Evolutionary conservation across 1,140 invertebrate genomes (phyloP).

Genomic region (Homalodisca vitripennis): DNA sequence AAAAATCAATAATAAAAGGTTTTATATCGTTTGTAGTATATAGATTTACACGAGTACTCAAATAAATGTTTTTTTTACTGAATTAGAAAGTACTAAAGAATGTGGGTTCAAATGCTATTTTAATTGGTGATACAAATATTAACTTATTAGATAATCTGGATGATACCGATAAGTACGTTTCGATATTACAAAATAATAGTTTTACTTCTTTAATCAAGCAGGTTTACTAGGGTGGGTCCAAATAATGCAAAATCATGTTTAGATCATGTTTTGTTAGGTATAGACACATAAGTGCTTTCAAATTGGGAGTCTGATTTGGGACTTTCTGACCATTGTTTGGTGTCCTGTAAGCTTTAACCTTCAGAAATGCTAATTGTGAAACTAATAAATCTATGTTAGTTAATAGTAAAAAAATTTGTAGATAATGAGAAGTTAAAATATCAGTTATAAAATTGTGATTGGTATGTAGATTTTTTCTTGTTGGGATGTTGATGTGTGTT

Average conservation of each 20-base stretch:
- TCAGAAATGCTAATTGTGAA: not conserved
- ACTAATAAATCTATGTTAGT: not conserved
- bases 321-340: not conserved
- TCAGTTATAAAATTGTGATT: not conserved
- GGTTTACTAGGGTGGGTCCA: not conserved
- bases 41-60: not conserved
- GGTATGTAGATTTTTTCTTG: not conserved
- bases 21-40: not conserved
- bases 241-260: not conserved
- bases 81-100: not conserved
- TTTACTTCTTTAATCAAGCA: not conserved
- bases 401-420: not conserved
- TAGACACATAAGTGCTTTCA: not conserved
- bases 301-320: not conserved
- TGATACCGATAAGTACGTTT: not conserved
- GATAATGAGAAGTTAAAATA: not conserved
- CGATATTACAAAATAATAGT: not conserved
- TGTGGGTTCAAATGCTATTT: not conserved
- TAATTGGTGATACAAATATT: not conserved
- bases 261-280: not conserved
- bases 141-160: not conserved
- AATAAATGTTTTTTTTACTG: not conserved
- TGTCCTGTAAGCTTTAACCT: not conserved
- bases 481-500: not conserved
- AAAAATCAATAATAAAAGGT: not conserved